These are phyloP conservation scores for Sinella curviseta DNA, from an alignment of 1,140 invertebrate genomes.

Conservation along the genomic window DNA sequence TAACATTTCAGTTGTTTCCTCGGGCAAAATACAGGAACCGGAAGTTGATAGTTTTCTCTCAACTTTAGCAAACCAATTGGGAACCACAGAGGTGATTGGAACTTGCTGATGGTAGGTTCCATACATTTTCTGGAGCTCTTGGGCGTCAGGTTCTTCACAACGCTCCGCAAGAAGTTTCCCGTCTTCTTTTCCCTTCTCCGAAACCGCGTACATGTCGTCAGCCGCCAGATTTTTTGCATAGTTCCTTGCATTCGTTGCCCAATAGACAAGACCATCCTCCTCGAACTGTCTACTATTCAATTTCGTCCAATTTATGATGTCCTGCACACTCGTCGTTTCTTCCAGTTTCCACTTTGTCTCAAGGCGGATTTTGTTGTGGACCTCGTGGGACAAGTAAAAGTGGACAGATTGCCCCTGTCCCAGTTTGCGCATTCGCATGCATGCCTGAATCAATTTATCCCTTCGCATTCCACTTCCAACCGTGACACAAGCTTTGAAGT, in stretches of 20 bases:
- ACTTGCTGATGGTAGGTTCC: background rate
- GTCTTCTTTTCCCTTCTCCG: background rate
- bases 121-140: background rate
- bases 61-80: background rate
- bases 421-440: slow-evolving; percentile 43
- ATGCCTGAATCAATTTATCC: slow-evolving; percentile 42
- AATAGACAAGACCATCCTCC: slow-evolving; percentile 34
- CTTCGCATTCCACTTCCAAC: slow-evolving; percentile 35
- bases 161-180: background rate
- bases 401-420: slow-evolving; percentile 32
- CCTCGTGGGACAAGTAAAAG: slow-evolving; percentile 36
- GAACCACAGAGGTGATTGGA: background rate
- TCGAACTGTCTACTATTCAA: slow-evolving; percentile 25
- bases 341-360: too few relatives aligned
- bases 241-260: slow-evolving; percentile 20
- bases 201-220: background rate
- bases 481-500: slow-evolving; percentile 35
- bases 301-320: slow-evolving; percentile 31
- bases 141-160: background rate
- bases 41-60: too few relatives aligned
- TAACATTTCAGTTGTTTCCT: background rate
- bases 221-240: slow-evolving; percentile 30
- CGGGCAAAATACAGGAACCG: too few relatives aligned
- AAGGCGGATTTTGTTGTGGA: slow-evolving; percentile 36
- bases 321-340: background rate